Conservation (phyloP, 1,140 invertebrate species). For the Nomia melanderi region DNA sequence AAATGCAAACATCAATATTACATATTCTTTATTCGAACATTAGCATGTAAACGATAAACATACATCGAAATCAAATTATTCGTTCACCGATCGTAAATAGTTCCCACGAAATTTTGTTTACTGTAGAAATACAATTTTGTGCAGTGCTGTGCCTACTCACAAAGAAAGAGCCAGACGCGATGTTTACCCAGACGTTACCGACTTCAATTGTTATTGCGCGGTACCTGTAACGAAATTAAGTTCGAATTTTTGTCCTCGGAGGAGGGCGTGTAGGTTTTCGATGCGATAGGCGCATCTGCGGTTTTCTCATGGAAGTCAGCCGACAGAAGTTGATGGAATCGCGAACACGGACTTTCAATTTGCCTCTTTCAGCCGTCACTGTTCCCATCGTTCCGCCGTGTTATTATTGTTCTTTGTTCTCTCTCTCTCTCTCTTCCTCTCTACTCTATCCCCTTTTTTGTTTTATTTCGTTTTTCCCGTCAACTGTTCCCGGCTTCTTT, state of each 20-base stretch:
- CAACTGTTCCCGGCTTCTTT: not conserved
- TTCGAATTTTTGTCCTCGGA: not conserved
- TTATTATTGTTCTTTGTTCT: slow-evolving; percentile 31
- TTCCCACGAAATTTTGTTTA: too few species aligned
- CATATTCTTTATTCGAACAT: too few species aligned
- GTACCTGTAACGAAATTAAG: not conserved
- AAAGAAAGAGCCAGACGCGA: not conserved
- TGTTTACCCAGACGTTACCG: not conserved
- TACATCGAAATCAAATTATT: too few species aligned
- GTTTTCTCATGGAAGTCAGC: slow-evolving; percentile 59
- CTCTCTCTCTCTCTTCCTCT: not conserved
- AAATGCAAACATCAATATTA: too few species aligned
- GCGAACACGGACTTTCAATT: slow-evolving; percentile 73
- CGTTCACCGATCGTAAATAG: too few species aligned
- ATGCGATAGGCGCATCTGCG: slow-evolving; percentile 13
- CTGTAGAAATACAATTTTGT: too few species aligned
- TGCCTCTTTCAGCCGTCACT: slow-evolving; percentile 64
- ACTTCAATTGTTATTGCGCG: not conserved
- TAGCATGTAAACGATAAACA: too few species aligned
- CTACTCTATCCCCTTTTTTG: slow-evolving; percentile 15
- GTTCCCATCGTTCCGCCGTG: not conserved
- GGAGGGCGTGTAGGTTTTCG: not conserved
- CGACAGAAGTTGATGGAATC: slow-evolving; percentile 42
- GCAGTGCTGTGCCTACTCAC: too few species aligned
- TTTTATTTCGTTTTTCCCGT: not conserved